Conservation (phyloP, 92 coral and sea anemone species). For the Plumapathes pennacea region DNA sequence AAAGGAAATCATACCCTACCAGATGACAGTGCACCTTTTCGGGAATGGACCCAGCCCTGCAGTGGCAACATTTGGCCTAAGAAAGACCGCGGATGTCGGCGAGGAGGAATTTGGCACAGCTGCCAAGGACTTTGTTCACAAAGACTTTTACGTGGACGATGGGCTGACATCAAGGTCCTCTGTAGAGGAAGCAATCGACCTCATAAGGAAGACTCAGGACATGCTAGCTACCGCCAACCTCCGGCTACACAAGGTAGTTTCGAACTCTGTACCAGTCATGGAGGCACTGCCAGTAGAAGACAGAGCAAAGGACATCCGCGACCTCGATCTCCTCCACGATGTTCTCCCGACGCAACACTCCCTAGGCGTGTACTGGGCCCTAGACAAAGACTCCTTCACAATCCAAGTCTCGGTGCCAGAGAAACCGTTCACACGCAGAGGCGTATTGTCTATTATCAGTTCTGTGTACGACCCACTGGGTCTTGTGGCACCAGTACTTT, state of each 20-base stretch:
- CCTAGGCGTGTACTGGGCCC: constrained; percentile 30
- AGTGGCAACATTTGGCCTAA: constrained; percentile 5
- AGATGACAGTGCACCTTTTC: constrained; percentile 24
- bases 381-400: constrained; percentile 30
- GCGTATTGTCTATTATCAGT: constrained; percentile 28
- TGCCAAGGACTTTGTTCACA: constrained; percentile 3
- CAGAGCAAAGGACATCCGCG: constrained; percentile 29
- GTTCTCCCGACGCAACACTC: constrained; percentile 32
- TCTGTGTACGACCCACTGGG: constrained; percentile 32
- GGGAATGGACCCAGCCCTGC: constrained; percentile 18
- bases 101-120: neutral
- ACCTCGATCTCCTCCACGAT: constrained; percentile 33
- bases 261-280: constrained; percentile 14
- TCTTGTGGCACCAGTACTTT: no score
- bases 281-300: constrained; percentile 15
- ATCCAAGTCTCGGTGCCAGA: constrained; percentile 28
- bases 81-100: constrained; percentile 9
- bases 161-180: constrained; percentile 15
- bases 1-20: no score
- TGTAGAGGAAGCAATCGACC: constrained; percentile 14
- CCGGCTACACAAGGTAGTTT: constrained; percentile 38
- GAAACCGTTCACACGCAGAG: constrained; percentile 33
- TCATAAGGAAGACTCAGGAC: constrained; percentile 18
- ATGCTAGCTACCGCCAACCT: constrained; percentile 18
- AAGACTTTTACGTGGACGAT: constrained; percentile 6